These are phyloP conservation scores for Burhinus oedicnemus DNA, from an alignment of 2,113 vertebrate species.

Conservation along the genomic window DNA sequence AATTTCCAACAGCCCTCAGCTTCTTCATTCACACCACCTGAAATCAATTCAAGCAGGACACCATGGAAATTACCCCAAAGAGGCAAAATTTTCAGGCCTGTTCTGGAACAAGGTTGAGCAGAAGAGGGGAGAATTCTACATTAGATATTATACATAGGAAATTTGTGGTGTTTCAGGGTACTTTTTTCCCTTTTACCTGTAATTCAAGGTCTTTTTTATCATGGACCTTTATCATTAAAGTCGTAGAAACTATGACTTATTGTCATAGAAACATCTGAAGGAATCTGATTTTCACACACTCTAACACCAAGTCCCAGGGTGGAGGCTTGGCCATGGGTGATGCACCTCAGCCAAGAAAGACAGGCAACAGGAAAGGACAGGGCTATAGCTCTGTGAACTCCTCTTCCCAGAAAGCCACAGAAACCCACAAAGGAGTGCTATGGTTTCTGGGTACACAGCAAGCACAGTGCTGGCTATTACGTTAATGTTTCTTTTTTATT, in stretches of 20 bases:
- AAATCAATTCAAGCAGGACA: not conserved
- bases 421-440: not conserved
- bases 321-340: not conserved
- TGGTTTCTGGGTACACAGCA: not conserved
- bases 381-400: too few species aligned
- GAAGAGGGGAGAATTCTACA: not conserved
- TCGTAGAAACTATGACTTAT: not conserved
- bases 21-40: not conserved
- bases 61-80: rapidly evolving
- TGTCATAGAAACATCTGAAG: not conserved
- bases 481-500: not conserved
- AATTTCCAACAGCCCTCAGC: not conserved
- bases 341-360: not conserved
- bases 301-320: not conserved
- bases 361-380: not conserved
- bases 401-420: not conserved
- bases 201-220: not conserved
- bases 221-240: not conserved
- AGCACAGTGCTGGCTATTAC: not conserved
- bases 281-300: not conserved
- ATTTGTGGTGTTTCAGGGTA: not conserved
- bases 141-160: rapidly evolving
- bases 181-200: not conserved
- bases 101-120: not conserved
- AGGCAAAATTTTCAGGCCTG: not conserved